phyloP scores from a whole-genome alignment of 2,113 vertebrate genomes.

The Sigmodon hispidus region DNA sequence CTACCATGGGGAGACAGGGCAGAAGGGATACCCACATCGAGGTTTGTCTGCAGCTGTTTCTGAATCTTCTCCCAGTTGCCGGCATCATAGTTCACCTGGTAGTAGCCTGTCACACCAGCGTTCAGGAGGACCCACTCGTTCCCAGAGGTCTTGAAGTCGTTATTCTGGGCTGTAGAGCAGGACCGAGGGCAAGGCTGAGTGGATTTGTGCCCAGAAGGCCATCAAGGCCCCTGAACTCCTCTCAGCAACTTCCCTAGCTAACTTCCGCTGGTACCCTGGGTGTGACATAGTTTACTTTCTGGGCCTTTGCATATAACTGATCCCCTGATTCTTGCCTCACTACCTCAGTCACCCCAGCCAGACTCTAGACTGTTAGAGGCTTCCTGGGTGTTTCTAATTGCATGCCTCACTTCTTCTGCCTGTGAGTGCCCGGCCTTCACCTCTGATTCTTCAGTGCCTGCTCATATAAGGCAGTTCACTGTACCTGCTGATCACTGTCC shows the following conservation, averaged over 20 bases:
- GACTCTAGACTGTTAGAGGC: background rate
- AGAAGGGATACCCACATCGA: slow-evolving; percentile 81
- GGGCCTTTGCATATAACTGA: background rate
- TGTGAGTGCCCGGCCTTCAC: background rate
- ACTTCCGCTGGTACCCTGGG: background rate
- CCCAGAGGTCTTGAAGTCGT: slow-evolving; percentile 7
- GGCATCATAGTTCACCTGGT: slow-evolving; percentile 94
- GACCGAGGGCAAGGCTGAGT: background rate
- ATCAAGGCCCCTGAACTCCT: accelerated
- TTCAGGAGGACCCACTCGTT: slow-evolving; percentile 91
- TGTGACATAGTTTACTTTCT: background rate
- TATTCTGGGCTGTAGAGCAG: background rate
- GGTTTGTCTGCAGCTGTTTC: slow-evolving; percentile 12
- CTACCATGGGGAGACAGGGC: accelerated
- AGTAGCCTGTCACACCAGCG: slow-evolving; percentile 89
- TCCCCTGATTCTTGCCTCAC: background rate
- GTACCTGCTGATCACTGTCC: background rate
- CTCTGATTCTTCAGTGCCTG: background rate
- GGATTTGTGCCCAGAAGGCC: background rate
- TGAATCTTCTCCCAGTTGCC: slow-evolving; percentile 91
- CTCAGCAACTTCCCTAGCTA: background rate
- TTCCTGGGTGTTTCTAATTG: background rate
- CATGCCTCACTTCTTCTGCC: background rate
- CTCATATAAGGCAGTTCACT: background rate
- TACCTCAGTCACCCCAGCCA: background rate